A percentile compares a stretch with the other conserved stretches of the same genome.
These are phyloP conservation scores for Catharus minimus DNA, from an alignment of 2,113 vertebrate species.

Conservation along the genomic window DNA sequence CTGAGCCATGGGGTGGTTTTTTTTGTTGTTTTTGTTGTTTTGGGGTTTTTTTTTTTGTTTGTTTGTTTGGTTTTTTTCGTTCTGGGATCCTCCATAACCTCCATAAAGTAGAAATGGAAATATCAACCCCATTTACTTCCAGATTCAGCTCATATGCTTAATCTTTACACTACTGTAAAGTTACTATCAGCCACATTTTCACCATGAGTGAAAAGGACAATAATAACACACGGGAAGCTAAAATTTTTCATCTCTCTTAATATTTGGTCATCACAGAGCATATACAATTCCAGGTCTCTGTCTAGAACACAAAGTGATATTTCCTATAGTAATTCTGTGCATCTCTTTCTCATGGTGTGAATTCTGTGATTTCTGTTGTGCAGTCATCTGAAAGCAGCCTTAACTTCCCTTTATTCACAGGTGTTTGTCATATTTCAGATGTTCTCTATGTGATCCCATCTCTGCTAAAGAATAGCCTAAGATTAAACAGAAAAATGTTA, in stretches of 20 bases:
- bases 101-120: not conserved
- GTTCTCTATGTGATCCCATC: not conserved
- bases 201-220: not conserved
- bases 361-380: not conserved
- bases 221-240: not conserved
- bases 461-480: not conserved
- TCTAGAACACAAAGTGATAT: not conserved
- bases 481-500: not conserved
- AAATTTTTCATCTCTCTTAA: not conserved
- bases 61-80: not conserved
- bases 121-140: not conserved
- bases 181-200: not conserved
- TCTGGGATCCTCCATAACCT: not conserved
- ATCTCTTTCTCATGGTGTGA: not conserved
- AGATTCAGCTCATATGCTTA: not conserved
- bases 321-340: not conserved
- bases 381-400: not conserved
- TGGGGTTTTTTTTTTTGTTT: too few species aligned
- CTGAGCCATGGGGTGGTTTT: rapidly evolving
- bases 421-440: not conserved
- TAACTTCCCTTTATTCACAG: not conserved
- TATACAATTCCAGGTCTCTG: rapidly evolving
- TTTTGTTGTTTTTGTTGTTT: too few species aligned
- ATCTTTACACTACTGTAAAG: not conserved
- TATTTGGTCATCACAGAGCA: not conserved